Evolutionary conservation across 2,888 invertebrate genomes (phyloP).

Genomic region (Pasiphila rectangulata): DNA sequence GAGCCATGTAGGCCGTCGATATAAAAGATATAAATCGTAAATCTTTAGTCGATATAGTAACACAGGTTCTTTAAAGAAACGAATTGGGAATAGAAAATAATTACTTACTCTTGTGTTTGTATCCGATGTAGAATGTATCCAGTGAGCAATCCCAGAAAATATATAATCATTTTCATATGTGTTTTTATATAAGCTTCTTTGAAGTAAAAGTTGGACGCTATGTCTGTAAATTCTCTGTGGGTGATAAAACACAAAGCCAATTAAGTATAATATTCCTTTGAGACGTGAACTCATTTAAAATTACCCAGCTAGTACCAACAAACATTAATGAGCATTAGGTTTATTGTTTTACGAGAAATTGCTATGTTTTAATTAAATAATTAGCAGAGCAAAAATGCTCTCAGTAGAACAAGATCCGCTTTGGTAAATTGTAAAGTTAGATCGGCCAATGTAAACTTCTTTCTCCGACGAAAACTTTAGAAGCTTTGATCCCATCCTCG

Average conservation of each 20-base stretch:
- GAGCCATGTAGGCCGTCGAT: too few species aligned
- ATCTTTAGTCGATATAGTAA: not conserved
- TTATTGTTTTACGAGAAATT: slow-evolving; percentile 6
- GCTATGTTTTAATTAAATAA: slow-evolving; percentile 4
- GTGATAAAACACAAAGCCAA: slow-evolving; percentile 11
- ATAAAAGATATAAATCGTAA: too few species aligned
- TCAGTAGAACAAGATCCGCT: not conserved
- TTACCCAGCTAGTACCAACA: not conserved
- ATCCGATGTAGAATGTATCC: slow-evolving; percentile 84
- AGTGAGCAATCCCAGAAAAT: slow-evolving; percentile 84
- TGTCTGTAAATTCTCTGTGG: slow-evolving; percentile 84
- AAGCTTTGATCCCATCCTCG: too few species aligned
- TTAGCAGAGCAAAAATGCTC: not conserved
- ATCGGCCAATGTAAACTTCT: too few species aligned
- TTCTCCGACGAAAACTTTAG: too few species aligned
- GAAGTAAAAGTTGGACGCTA: slow-evolving; percentile 83
- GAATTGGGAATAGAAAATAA: not conserved
- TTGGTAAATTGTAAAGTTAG: not conserved
- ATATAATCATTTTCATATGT: slow-evolving; percentile 86
- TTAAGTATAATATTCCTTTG: slow-evolving; percentile 3
- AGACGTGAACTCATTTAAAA: not conserved
- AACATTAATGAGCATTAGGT: slow-evolving; percentile 1
- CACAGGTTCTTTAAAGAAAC: not conserved
- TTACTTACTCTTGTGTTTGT: slow-evolving; percentile 81
- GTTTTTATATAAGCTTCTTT: slow-evolving; percentile 85